Base-by-base conservation (phyloP, 2,888 invertebrate genomes). In the Tipula unca region DNA sequence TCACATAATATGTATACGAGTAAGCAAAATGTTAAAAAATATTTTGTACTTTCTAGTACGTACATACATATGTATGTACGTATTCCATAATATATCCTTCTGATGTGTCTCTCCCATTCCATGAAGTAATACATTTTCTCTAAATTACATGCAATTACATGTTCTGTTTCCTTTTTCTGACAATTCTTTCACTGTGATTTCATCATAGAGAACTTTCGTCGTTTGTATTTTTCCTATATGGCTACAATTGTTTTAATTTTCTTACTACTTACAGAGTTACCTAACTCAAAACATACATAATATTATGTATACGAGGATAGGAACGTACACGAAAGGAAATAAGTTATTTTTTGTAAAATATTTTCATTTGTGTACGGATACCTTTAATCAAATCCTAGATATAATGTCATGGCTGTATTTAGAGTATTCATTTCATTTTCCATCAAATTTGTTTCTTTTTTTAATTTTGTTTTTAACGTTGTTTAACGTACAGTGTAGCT, bases 131-230 rank as follows among this genome's bases (percentile, higher is more conserved):
- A 25, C 3, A 69, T 20, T 69, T 69, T 10, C 17, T 69, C 25
- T n/a, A n/a, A 69, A 69, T 69, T 69, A 69, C 25, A 69, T 69
- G 69, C 69, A 69, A 69, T 69, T 69, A 69, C 69, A 69, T 69
- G 25, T 69, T 69, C 25, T 25, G 8, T 20, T 25, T 69, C 25
- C 25, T 69, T 25, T 48, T 17, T 69, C 0, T 1, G 6, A 69
- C 69, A 8, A 69, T 69, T 69, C 69, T 5, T 69, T 69, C 25
- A 20, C 25, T 25, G 25, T 10, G 69, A 69, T 69, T 69, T 69
- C 20, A 32, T 32, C 32, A 6, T 32, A 48, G 0, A 17, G 5
- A 48, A 48, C 17, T 39, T 39, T 17, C 10, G 20, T 69, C 69
- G 25, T 69, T 10, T 48, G 3, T 17, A 10, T 17, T 48, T 17